These are phyloP conservation scores for Dioctria linearis DNA, from an alignment of 2,888 invertebrate genomes.

Conservation along the genomic window DNA sequence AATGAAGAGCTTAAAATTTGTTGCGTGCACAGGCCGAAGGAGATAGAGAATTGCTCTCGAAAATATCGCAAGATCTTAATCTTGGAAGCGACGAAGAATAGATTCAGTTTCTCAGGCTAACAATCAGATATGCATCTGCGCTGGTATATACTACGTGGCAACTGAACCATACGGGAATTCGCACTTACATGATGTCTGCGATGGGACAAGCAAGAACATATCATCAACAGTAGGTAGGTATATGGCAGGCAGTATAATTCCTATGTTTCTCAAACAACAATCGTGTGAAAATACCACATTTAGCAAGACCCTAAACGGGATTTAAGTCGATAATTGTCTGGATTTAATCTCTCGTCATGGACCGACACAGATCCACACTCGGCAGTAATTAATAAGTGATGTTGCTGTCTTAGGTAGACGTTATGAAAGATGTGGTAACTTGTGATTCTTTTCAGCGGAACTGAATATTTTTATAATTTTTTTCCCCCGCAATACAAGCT, in stretches of 20 bases:
- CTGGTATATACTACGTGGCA: background rate
- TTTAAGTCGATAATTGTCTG: constrained; percentile 5
- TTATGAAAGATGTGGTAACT: too few species aligned
- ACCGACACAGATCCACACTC: too few species aligned
- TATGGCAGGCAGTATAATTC: too few species aligned
- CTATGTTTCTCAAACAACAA: constrained; percentile 12
- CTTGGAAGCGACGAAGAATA: constrained; percentile 24
- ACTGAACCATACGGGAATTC: constrained; percentile 12
- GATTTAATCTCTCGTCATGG: background rate
- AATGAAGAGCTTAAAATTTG: background rate
- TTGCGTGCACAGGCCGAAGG: constrained; percentile 2
- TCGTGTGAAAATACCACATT: constrained; percentile 16
- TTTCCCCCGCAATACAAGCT: too few species aligned
- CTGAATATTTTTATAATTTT: too few species aligned
- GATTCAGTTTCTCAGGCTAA: constrained; percentile 14
- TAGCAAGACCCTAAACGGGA: constrained; percentile 13
- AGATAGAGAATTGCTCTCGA: constrained; percentile 23
- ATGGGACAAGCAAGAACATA: constrained; percentile 4
- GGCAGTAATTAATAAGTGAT: too few species aligned
- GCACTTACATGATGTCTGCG: constrained; percentile 4
- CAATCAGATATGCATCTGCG: too few species aligned
- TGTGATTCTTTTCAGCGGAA: too few species aligned
- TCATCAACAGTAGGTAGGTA: background rate
- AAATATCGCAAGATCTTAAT: constrained; percentile 32
- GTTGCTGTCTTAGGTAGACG: too few species aligned